These are phyloP conservation scores for Ceratina australensis DNA, from an alignment of 1,140 invertebrate genomes.

Conservation along the genomic window DNA sequence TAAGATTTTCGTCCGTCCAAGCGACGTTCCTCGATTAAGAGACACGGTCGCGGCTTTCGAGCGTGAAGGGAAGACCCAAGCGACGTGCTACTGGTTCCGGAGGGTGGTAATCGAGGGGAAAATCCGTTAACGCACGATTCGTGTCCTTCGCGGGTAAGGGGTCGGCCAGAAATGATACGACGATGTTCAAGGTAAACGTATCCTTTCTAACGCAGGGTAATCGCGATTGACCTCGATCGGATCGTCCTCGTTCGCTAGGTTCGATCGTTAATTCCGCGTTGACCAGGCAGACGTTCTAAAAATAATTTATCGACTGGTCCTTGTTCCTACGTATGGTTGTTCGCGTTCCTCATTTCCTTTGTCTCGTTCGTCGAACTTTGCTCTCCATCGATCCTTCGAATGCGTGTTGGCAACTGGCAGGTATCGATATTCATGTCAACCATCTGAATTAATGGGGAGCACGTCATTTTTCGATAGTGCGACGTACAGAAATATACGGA, in stretches of 20 bases:
- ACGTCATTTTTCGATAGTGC: too few relatives aligned
- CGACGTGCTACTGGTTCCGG: not conserved
- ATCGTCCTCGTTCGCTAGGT: constrained; percentile 42
- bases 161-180: not conserved
- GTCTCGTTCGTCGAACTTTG: constrained; percentile 40
- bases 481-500: not conserved
- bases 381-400: constrained; percentile 1
- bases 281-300: constrained; percentile 31
- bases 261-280: constrained; percentile 43
- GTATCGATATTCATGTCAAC: not conserved
- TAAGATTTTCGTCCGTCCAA: too few relatives aligned
- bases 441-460: too few relatives aligned
- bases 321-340: constrained; percentile 16
- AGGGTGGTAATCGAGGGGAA: not conserved
- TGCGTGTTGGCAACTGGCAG: not conserved
- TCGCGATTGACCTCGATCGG: constrained; percentile 38
- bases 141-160: constrained; percentile 6
- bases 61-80: not conserved
- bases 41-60: not conserved
- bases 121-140: not conserved
- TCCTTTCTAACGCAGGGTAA: constrained; percentile 10
- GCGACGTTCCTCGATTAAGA: too few relatives aligned
- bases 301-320: constrained; percentile 49
- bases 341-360: constrained; percentile 15
- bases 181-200: constrained; percentile 32